A percentile compares a stretch with the other conserved stretches of the same genome.
Evolutionary conservation across 2,113 vertebrate genomes (phyloP).

Genomic region (Mustela nigripes): DNA sequence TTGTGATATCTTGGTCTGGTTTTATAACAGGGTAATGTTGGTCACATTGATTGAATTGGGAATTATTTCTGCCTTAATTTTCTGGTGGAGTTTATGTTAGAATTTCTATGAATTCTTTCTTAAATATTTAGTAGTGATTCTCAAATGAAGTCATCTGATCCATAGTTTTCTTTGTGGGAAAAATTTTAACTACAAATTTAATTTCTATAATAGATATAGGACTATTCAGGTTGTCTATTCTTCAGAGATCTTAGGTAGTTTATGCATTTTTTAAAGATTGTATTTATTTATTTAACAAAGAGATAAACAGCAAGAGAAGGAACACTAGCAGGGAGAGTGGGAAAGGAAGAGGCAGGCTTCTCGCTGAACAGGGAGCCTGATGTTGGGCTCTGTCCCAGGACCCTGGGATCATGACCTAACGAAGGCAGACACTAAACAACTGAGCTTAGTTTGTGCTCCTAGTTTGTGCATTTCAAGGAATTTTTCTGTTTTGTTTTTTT

Average conservation of each 20-base stretch:
- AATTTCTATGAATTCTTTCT: background rate
- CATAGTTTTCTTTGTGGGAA: background rate
- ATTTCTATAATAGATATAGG: background rate
- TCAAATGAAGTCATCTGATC: background rate
- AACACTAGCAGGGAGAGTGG: too few species aligned
- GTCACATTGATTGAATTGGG: background rate
- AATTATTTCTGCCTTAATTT: background rate
- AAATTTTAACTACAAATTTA: background rate
- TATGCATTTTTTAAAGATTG: background rate
- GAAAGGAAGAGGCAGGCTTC: too few species aligned
- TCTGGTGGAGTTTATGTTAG: background rate
- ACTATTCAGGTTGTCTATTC: background rate
- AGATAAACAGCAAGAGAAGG: too few species aligned
- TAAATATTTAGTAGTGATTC: slow-evolving; percentile 19
- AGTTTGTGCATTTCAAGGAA: background rate
- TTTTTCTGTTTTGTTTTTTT: background rate
- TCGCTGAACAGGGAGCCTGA: too few species aligned
- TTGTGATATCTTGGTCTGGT: background rate
- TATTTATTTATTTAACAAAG: too few species aligned
- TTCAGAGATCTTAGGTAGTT: background rate
- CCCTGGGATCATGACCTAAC: too few species aligned
- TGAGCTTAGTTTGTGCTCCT: background rate
- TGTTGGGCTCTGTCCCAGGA: too few species aligned
- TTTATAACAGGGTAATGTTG: background rate
- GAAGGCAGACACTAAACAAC: too few species aligned